Evolutionary conservation across 2,888 invertebrate genomes (phyloP), one percentile per base, ranked within the genome.

Genomic region (Choristoneura rosaceana): DNA sequence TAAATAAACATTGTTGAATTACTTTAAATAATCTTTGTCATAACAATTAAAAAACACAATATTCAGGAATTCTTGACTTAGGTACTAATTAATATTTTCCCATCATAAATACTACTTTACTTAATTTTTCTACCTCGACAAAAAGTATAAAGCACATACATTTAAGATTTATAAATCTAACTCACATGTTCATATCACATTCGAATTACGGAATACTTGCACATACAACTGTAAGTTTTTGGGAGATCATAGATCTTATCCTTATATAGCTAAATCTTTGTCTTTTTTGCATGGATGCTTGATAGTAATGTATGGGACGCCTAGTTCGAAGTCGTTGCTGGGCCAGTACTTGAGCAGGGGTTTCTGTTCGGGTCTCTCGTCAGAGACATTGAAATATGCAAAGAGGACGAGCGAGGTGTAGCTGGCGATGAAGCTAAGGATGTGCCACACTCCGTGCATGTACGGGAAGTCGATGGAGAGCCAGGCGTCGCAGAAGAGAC

Each of bases 371-470:
- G 97, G 97, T 74, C 95, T 93, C 82, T 97, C 97, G 64, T 96
- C 96, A 69, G 95, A 94, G 0, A 97, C 97, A 79, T 96, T 96
- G 85, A 97, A 97, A 85, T 97, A 98, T 0, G 97, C 97, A 82
- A 96, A 97, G 0, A 97, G 94, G 7, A 97, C 97, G 17, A 97
- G 94, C 14, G 96, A 96, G 5, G 97, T 96, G 80, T 97, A 97
- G 45, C 96, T 95, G 0, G 97, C 96, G 65, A 97, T 96, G 82
- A 97, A 97, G 77, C 97, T 97, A 68, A 97, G 95, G 14, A 98
- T 91, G 86, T 98, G 97, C 97, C 97, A 98, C 17, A 97, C 94
- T 12, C 97, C 97, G 85, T 98, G 97, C 82, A 98, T 94, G 88
- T 97, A 97, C 0, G 97, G 97, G 80, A 98, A 97, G 89, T 96